These are phyloP conservation scores for Tyria jacobaeae DNA, from an alignment of 2,888 invertebrate genomes.

Conservation along the genomic window DNA sequence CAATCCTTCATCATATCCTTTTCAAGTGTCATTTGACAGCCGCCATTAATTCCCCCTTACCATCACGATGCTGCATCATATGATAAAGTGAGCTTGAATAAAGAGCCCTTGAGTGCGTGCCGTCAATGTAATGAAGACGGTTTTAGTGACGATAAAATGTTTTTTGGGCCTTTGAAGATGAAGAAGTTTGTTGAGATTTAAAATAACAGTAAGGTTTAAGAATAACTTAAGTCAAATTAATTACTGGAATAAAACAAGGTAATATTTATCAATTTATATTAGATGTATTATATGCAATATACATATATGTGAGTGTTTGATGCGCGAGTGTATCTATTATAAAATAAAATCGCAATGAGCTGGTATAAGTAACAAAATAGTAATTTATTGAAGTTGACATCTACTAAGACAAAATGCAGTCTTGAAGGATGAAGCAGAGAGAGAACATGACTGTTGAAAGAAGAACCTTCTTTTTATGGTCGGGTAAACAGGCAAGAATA, in stretches of 20 bases:
- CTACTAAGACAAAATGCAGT: too few species aligned
- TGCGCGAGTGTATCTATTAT: too few species aligned
- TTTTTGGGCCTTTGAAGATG: conserved; percentile 15
- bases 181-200: conserved; percentile 10
- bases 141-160: conserved; percentile 18
- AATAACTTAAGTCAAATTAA: background rate
- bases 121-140: conserved; percentile 25
- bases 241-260: background rate
- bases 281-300: too few species aligned
- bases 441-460: too few species aligned
- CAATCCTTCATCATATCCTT: conserved; percentile 50
- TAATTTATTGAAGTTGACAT: too few species aligned
- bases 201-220: background rate
- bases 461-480: background rate
- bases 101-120: conserved; percentile 41
- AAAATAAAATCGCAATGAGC: too few species aligned
- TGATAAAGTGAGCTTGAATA: conserved; percentile 47
- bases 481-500: background rate
- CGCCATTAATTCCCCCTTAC: conserved; percentile 56
- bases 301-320: too few species aligned
- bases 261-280: too few species aligned
- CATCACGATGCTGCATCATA: conserved; percentile 47
- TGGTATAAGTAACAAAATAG: too few species aligned
- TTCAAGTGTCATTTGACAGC: conserved; percentile 57
- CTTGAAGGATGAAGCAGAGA: too few species aligned